Conservation (phyloP, 2,113 vertebrate genomes). For the Leptocoma aspasia region DNA sequence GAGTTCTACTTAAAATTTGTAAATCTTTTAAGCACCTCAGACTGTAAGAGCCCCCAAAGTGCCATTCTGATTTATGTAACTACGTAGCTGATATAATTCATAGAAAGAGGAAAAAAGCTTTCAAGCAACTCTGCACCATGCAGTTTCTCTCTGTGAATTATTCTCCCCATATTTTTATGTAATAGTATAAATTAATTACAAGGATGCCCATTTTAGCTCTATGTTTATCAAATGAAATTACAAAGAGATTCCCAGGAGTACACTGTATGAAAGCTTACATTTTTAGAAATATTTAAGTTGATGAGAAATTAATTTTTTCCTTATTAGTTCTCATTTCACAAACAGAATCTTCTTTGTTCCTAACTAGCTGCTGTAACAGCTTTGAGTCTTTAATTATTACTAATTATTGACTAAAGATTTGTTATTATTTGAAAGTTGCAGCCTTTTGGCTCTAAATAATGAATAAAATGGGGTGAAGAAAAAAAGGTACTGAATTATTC, state of each 20-base stretch:
- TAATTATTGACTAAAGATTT: conserved; percentile 17
- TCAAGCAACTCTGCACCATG: not conserved
- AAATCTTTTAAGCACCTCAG: not conserved
- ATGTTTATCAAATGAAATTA: not conserved
- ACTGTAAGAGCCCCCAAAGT: not conserved
- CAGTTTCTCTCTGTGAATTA: not conserved
- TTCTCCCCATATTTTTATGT: not conserved
- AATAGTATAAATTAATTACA: not conserved
- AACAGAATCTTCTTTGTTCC: not conserved
- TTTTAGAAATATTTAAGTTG: not conserved
- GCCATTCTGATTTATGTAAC: not conserved
- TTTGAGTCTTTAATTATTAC: not conserved
- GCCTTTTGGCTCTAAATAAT: not conserved
- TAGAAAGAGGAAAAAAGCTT: not conserved
- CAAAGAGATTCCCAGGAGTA: not conserved
- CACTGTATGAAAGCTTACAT: not conserved
- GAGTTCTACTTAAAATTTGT: not conserved
- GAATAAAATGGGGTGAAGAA: not conserved
- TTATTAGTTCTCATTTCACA: conserved; percentile 6
- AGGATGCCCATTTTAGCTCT: not conserved
- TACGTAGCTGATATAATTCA: not conserved
- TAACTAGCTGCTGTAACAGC: not conserved
- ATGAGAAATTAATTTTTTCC: not conserved
- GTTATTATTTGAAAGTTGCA: not conserved
- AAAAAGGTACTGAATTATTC: conserved; percentile 40